These are phyloP conservation scores for Ailuropoda melanoleuca DNA, from an alignment of 2,113 vertebrate species.

Conservation along the genomic window DNA sequence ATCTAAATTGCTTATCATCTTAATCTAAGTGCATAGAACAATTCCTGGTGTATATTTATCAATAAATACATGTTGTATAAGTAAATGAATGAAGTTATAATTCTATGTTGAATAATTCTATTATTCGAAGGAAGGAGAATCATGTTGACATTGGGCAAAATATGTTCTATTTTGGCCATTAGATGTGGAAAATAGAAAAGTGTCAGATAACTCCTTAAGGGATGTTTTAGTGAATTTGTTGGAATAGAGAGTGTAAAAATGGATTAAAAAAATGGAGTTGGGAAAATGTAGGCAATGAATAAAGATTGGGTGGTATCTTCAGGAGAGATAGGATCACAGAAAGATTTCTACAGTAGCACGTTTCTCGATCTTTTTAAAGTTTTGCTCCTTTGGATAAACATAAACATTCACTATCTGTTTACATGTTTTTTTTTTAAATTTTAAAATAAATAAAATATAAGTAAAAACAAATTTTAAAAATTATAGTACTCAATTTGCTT, in stretches of 20 bases:
- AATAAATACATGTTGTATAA: background rate
- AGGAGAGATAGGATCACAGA: background rate
- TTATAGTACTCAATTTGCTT: background rate
- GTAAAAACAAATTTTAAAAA: background rate
- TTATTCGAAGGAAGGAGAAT: background rate
- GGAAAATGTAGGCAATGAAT: background rate
- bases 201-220: background rate
- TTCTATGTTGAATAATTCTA: background rate
- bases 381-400: background rate
- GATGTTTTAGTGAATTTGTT: background rate
- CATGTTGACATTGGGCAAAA: background rate
- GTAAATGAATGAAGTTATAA: background rate
- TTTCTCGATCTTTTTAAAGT: background rate
- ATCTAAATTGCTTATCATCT: background rate
- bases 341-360: background rate
- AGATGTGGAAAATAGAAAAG: background rate
- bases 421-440: background rate
- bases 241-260: background rate
- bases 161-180: background rate
- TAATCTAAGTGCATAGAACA: background rate
- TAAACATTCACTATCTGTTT: background rate
- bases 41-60: background rate
- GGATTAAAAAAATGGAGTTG: background rate
- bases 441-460: background rate
- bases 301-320: background rate